Conservation (phyloP, 1,140 invertebrate species). For the Drosophila ficusphila region DNA sequence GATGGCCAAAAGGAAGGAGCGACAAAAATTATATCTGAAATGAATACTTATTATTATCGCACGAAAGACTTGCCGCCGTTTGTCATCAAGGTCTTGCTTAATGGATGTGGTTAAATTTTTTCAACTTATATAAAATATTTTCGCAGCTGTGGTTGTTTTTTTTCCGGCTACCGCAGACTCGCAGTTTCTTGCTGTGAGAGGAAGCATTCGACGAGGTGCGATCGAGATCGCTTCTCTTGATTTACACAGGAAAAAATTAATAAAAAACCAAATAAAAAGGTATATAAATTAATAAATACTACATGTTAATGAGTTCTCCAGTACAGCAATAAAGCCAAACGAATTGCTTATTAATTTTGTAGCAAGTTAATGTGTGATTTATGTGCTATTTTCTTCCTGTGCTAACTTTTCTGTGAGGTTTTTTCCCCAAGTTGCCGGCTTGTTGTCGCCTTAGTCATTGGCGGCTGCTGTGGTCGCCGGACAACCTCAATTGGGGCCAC, state of each 20-base stretch:
- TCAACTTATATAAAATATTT: slow-evolving; percentile 53
- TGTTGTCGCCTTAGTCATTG: slow-evolving; percentile 68
- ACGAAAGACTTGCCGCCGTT: slow-evolving; percentile 73
- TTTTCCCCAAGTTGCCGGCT: slow-evolving; percentile 35
- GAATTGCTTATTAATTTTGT: too few relatives aligned
- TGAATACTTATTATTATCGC: slow-evolving; percentile 73
- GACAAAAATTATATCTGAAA: slow-evolving; percentile 60
- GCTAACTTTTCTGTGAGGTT: slow-evolving; percentile 2
- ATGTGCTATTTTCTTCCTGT: slow-evolving; percentile 10
- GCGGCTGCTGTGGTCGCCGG: slow-evolving; percentile 32
- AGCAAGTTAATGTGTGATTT: not conserved
- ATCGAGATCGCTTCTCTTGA: slow-evolving; percentile 30
- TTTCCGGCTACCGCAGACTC: slow-evolving; percentile 26
- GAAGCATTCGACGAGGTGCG: slow-evolving; percentile 32
- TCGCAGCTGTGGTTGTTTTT: slow-evolving; percentile 30
- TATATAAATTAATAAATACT: too few relatives aligned
- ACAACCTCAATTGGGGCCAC: slow-evolving; percentile 51
- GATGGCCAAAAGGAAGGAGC: slow-evolving; percentile 13
- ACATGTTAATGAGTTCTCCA: too few relatives aligned
- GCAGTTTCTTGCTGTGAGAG: slow-evolving; percentile 13
- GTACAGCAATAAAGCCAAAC: too few relatives aligned
- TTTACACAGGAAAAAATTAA: not conserved
- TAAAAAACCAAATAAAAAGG: not conserved
- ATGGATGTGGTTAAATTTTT: slow-evolving; percentile 55
- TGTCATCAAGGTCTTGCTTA: slow-evolving; percentile 72